These are phyloP conservation scores for Coranthus polyacanthus DNA, from an alignment of 2,797 vertebrate species.

Conservation along the genomic window DNA sequence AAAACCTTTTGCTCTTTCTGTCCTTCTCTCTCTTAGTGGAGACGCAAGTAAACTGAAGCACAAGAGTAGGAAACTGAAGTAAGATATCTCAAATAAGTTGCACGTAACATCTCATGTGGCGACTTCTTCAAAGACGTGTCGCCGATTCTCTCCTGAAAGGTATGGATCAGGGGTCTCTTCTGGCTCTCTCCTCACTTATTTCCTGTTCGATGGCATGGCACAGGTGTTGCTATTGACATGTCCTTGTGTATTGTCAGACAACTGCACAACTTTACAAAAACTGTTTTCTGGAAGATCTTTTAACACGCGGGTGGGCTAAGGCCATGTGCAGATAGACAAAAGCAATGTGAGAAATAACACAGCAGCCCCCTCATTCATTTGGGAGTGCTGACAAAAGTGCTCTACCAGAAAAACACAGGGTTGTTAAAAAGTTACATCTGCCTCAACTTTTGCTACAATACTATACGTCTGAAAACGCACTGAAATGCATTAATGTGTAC, in stretches of 20 bases:
- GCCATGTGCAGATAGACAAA: constrained; percentile 9
- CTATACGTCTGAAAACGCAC: too few species aligned
- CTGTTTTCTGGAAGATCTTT: constrained; percentile 8
- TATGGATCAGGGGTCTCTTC: constrained; percentile 4
- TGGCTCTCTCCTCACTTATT: constrained; percentile 10
- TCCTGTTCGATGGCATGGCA: constrained; percentile 17
- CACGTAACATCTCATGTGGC: neutral
- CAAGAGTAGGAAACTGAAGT: neutral
- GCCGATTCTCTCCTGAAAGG: neutral
- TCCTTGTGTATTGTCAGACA: constrained; percentile 30
- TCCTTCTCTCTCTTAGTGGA: too few species aligned
- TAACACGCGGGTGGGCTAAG: neutral
- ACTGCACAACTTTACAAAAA: constrained; percentile 11
- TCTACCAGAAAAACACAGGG: neutral
- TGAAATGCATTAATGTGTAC: too few species aligned
- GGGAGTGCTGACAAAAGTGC: neutral
- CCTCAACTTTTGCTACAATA: neutral
- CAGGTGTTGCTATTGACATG: constrained; percentile 39
- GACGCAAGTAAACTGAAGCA: neutral
- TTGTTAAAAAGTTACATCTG: too few species aligned
- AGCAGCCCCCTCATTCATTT: neutral
- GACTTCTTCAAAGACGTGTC: neutral
- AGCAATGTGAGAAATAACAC: neutral
- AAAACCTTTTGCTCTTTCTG: too few species aligned
- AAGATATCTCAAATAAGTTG: neutral